These are phyloP conservation scores for Drosophila nigritarsus DNA, from an alignment of 2,888 invertebrate species.

Conservation along the genomic window DNA sequence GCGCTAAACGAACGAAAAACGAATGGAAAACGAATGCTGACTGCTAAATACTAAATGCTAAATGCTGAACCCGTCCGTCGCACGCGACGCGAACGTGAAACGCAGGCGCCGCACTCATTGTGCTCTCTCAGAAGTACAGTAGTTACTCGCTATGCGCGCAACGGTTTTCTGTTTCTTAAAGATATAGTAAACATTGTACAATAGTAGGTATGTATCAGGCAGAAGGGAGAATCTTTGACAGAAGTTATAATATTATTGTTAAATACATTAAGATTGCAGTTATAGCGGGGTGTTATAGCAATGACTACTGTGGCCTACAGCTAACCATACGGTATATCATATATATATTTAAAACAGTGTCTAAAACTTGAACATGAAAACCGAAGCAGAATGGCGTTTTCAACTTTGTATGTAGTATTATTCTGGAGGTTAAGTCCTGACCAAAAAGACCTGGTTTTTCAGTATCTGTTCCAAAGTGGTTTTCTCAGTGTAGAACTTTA, in stretches of 20 bases:
- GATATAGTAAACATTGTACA: not conserved
- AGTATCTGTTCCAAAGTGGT: not conserved
- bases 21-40: constrained; percentile 3
- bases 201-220: not conserved
- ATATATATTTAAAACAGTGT: too few species aligned
- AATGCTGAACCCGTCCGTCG: constrained; percentile 1
- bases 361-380: not conserved
- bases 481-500: not conserved
- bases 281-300: not conserved
- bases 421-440: not conserved
- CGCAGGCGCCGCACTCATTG: constrained; percentile 42
- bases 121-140: constrained; percentile 35
- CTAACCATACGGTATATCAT: too few species aligned
- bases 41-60: constrained; percentile 6
- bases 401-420: not conserved
- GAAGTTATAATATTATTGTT: not conserved
- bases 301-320: not conserved
- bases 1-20: not conserved
- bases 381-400: not conserved
- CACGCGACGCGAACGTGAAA: constrained; percentile 12
- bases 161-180: not conserved
- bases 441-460: accelerated
- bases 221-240: not conserved
- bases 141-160: constrained; percentile 1
- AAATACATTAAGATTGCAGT: not conserved